A percentile compares a stretch with the other conserved stretches of the same genome.
phyloP scores from a whole-genome alignment of 2,113 vertebrate species.

The Lucifuga dentata region DNA sequence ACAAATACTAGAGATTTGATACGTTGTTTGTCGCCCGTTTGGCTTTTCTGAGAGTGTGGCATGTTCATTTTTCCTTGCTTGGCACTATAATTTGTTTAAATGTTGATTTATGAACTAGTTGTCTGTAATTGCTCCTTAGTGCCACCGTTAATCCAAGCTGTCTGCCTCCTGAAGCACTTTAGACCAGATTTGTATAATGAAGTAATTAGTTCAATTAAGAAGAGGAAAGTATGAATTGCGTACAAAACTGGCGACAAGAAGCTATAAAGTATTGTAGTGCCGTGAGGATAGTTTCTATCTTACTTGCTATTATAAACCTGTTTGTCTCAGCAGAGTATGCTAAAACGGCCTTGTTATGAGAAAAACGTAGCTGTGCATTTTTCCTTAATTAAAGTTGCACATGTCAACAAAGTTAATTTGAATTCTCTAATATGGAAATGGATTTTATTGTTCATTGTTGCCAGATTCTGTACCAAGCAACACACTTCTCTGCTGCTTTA shows the following conservation, averaged over 20 bases:
- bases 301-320: conserved; percentile 36
- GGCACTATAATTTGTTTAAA: conserved; percentile 78
- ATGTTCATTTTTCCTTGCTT: conserved; percentile 38
- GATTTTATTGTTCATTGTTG: conserved; percentile 8
- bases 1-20: too few relatives aligned
- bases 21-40: conserved; percentile 29
- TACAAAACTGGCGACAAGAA: conserved; percentile 41
- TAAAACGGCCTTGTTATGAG: conserved; percentile 15
- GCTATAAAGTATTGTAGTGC: conserved; percentile 30
- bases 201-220: conserved; percentile 82
- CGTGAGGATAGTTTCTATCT: conserved; percentile 15
- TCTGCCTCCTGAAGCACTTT: conserved; percentile 80
- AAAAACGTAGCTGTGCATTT: conserved; percentile 9
- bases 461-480: neutral
- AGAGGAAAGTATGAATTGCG: conserved; percentile 60
- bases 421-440: conserved; percentile 12
- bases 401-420: conserved; percentile 35
- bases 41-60: conserved; percentile 20
- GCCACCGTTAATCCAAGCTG: conserved; percentile 81
- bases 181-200: conserved; percentile 81
- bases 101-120: conserved; percentile 84
- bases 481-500: neutral
- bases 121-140: conserved; percentile 81
- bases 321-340: conserved; percentile 32
- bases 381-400: conserved; percentile 37